Evolutionary conservation across 1,140 invertebrate genomes (phyloP), one percentile per base, ranked within the genome.

Genomic region (Andricus grossulariae): DNA sequence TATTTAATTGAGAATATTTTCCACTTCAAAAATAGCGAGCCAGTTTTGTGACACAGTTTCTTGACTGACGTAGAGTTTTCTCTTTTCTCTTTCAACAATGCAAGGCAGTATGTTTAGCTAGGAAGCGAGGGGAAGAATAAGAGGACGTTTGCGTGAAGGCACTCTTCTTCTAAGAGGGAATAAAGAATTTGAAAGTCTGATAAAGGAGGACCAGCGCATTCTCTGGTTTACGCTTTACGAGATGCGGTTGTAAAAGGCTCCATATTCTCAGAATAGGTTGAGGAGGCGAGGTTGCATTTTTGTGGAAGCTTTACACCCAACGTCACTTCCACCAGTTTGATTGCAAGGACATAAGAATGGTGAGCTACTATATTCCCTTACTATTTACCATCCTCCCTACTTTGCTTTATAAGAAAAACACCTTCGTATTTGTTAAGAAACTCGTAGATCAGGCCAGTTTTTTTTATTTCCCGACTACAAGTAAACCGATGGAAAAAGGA

Each of bases 181-280:
- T 66, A 66, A 66, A 66, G 60, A 66, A 66, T 66, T 66, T 66
- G 60, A 66, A 66, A 66, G 60, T 66, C 60, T 66, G 60, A 66
- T 66, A 39, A 66, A 66, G 60, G 60, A 66, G 60, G 60, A 66
- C 60, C 60, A 66, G 60, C 25, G 60, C 5, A 66, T 66, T 66
- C 60, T 66, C 13, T 32, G 60, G 60, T 66, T 66, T 66, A 66
- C 60, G 60, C 60, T 66, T 66, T 66, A 66, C 60, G 60, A 66
- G 60, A 39, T 66, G 60, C 12, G 60, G 60, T 32, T 66, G 60
- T 66, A 66, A 66, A 66, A 66, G 60, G 25, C 60, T 66, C 60
- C 60, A 66, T 66, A 66, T 66, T 66, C 32, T 45, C 60, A 66
- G 60, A 66, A 66, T n/a, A 4, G 32, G 3, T n/a, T 16, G 32